Evolutionary conservation across 2,888 invertebrate species (phyloP).

Genomic region (Hofmannophila pseudospretella): DNA sequence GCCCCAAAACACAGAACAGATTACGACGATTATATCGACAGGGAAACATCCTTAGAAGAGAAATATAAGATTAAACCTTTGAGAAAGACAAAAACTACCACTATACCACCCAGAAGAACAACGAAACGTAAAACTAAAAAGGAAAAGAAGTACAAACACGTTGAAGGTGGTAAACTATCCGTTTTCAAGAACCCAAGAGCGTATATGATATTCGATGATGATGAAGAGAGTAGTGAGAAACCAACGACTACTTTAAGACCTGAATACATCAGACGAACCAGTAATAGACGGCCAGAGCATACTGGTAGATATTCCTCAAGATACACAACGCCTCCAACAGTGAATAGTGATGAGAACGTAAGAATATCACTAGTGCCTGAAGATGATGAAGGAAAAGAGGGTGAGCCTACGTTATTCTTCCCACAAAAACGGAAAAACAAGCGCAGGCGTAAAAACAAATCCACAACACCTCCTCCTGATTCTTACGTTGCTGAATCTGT

Average conservation of each 20-base stretch:
- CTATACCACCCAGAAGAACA: slow-evolving; percentile 17
- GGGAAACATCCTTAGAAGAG: slow-evolving; percentile 28
- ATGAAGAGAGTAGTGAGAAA: slow-evolving; percentile 5
- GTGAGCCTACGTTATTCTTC: slow-evolving; percentile 57
- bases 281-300: slow-evolving; percentile 5
- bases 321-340: background rate
- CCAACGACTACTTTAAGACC: slow-evolving; percentile 6
- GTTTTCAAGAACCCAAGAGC: slow-evolving; percentile 57
- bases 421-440: slow-evolving; percentile 48
- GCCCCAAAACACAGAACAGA: slow-evolving; percentile 26
- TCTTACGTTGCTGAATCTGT: slow-evolving; percentile 26
- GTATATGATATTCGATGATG: slow-evolving; percentile 46
- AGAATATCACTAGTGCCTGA: slow-evolving; percentile 55
- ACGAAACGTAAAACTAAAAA: slow-evolving; percentile 9
- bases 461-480: slow-evolving; percentile 22
- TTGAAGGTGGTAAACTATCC: slow-evolving; percentile 44
- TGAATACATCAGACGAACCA: slow-evolving; percentile 3
- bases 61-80: slow-evolving; percentile 40
- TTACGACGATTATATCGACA: slow-evolving; percentile 56
- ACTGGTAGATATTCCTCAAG: background rate
- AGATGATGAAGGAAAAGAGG: slow-evolving; percentile 34
- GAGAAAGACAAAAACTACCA: slow-evolving; percentile 19
- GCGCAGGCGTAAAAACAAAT: slow-evolving; percentile 30
- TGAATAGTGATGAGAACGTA: slow-evolving; percentile 24
- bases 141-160: slow-evolving; percentile 24